Percentiles rank a stretch among this genome's conserved stretches.
Conservation (phyloP, 1,140 invertebrate species). For the Dendrolimus kikuchii region DNA sequence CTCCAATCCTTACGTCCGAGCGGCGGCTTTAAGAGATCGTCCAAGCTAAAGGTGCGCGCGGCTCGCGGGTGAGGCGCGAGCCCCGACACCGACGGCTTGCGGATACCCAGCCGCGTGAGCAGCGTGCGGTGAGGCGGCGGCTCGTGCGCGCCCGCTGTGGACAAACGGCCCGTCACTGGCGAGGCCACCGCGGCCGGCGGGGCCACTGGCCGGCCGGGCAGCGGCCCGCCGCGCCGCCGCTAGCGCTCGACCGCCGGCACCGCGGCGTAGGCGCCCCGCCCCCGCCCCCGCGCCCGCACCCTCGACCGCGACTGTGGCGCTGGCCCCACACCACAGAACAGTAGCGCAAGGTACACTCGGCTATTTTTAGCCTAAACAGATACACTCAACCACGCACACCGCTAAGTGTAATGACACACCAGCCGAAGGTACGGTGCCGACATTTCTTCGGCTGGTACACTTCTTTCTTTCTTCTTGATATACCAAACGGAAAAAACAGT, state of each 20-base stretch:
- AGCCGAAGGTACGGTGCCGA: too few relatives aligned
- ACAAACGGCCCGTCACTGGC: constrained; percentile 43
- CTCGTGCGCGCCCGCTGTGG: constrained; percentile 49
- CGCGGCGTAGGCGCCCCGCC: constrained; percentile 42
- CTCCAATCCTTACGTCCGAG: constrained; percentile 79
- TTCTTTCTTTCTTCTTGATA: too few relatives aligned
- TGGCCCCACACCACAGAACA: constrained; percentile 19
- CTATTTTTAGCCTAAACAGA: too few relatives aligned
- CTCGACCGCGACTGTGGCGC: constrained; percentile 33
- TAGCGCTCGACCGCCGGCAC: constrained; percentile 44
- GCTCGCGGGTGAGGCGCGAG: constrained; percentile 76
- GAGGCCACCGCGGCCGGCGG: constrained; percentile 6
- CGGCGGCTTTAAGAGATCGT: constrained; percentile 84
- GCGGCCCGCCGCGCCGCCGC: constrained; percentile 14
- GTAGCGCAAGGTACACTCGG: too few relatives aligned
- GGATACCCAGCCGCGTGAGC: constrained; percentile 83
- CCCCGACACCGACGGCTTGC: constrained; percentile 85
- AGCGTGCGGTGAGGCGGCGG: constrained; percentile 75
- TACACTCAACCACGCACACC: too few relatives aligned
- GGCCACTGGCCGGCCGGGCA: too few relatives aligned
- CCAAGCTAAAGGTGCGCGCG: constrained; percentile 84
- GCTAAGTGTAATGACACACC: too few relatives aligned
- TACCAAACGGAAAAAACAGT: too few relatives aligned
- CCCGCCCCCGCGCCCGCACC: constrained; percentile 26
- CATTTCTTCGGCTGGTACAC: too few relatives aligned